Base-by-base conservation (phyloP, 1,140 invertebrate species). In the Bombus sibiricus region DNA sequence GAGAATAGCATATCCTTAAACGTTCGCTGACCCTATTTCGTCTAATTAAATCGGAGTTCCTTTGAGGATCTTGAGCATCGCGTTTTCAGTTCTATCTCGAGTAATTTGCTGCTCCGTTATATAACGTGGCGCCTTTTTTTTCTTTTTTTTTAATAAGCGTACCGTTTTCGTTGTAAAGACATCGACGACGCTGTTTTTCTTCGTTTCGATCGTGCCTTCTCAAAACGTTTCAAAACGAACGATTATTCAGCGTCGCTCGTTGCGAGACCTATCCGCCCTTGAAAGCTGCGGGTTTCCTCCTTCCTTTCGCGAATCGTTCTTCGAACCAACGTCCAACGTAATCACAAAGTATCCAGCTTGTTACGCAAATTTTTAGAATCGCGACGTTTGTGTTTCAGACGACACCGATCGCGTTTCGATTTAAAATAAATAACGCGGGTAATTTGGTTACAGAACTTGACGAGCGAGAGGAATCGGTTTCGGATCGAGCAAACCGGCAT, bases 41-140 rank as follows among this genome's bases (percentile, higher is more conserved):
- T 87, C 83, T 90, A 90, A 90, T 90, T 90, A 88, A 90, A 90
- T 90, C 86, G 75, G 37, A 77, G 39, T 47, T 72, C 53, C 88
- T 84, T 90, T 88, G 79, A 88, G 76, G 59, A 82, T 75, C 82
- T 88, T 90, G 90, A 90, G 80, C 69, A 34, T 73, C 39, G 71
- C 87, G 83, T 88, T 89, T 86, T 83, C 78, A 82, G 68, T 85
- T 76, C 83, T 88, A 88, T 80, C 69, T 85, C 68, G 53, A 89
- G 47, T 84, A 83, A 88, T 88, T 89, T 89, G 83, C 66, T 64
- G 68, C 62, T 83, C 68, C 76, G 74, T 85, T 89, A 75, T 88
- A 62, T 81, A 88, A 68, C 76, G 13, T 37, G 53, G 32, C 68
- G 28, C 62, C 69, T 53, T 89, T 41, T 12, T 12, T 41, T 43